Evolutionary conservation across 2,113 vertebrate genomes (phyloP).

Genomic region (Athene noctua): DNA sequence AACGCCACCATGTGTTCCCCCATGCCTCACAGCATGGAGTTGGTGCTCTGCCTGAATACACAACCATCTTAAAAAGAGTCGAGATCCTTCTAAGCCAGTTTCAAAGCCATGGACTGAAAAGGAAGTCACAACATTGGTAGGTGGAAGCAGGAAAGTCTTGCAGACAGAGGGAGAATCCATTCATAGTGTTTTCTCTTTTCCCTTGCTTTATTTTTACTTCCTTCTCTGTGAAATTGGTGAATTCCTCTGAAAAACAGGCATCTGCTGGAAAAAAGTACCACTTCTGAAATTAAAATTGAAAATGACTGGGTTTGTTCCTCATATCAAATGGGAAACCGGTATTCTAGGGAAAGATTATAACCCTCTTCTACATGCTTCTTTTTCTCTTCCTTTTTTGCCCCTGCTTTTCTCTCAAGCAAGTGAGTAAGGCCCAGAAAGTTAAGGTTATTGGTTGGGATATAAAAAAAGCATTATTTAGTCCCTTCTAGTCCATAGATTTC

Average conservation of each 20-base stretch:
- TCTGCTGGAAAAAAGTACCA: background rate
- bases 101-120: background rate
- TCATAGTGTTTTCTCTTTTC: background rate
- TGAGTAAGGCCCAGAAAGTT: background rate
- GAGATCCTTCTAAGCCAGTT: background rate
- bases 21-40: background rate
- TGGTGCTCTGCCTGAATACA: background rate
- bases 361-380: fast-evolving
- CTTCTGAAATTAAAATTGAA: background rate
- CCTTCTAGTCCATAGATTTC: background rate
- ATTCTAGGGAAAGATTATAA: background rate
- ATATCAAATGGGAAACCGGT: background rate
- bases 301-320: background rate
- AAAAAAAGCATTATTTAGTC: background rate
- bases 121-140: background rate
- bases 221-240: background rate
- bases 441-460: background rate
- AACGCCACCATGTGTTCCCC: background rate
- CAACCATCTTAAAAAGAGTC: background rate
- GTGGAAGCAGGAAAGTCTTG: background rate
- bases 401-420: background rate
- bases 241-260: background rate
- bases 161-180: background rate
- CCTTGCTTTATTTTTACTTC: background rate
- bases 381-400: background rate